Percentiles rank a stretch among this genome's conserved stretches.
Conservation (phyloP, 2,888 invertebrate genomes). For the Dicroscelio sp. region DNA sequence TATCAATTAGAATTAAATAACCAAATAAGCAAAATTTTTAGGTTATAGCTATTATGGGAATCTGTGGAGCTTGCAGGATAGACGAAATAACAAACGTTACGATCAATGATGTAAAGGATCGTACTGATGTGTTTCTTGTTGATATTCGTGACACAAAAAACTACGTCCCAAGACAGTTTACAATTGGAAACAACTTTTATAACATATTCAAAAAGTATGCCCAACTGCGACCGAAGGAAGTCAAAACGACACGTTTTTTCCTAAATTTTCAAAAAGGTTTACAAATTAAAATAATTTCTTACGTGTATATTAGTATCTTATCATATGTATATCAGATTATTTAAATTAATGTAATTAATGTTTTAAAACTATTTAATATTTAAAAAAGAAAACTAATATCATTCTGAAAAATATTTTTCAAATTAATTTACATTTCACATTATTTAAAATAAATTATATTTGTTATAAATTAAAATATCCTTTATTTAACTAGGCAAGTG, state of each 20-base stretch:
- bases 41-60: conserved; percentile 30
- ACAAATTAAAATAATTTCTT: no score
- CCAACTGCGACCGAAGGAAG: not conserved
- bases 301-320: not conserved
- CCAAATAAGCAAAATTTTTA: not conserved
- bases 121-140: conserved; percentile 11
- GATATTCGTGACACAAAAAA: conserved; percentile 22
- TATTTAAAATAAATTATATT: not conserved
- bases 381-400: not conserved
- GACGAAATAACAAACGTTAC: conserved; percentile 7
- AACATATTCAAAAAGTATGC: not conserved
- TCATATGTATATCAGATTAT: not conserved
- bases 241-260: not conserved
- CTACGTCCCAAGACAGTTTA: conserved; percentile 24
- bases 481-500: conserved; percentile 65
- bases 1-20: not conserved
- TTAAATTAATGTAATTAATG: not conserved
- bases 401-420: no score
- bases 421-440: not conserved
- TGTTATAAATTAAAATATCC: not conserved
- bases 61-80: conserved; percentile 5
- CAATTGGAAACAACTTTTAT: conserved; percentile 24
- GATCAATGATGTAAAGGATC: conserved; percentile 11
- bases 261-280: not conserved
- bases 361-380: no score